A percentile compares a stretch with the other conserved stretches of the same genome.
These are phyloP conservation scores for Ornithoptera priamus DNA, from an alignment of 2,888 invertebrate genomes.

Conservation along the genomic window DNA sequence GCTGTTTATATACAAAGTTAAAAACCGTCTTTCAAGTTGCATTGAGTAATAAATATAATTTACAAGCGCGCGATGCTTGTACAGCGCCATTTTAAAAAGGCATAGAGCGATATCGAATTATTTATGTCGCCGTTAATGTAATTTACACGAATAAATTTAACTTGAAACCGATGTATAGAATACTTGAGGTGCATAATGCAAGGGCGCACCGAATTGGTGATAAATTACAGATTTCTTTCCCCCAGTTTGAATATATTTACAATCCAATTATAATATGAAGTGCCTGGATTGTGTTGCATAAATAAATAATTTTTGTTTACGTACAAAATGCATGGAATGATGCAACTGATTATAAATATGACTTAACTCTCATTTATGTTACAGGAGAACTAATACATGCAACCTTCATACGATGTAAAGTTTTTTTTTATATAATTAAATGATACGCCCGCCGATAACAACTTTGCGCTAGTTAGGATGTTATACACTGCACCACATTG, in stretches of 20 bases:
- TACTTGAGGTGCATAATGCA: constrained; percentile 9
- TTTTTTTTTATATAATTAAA: no score
- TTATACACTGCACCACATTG: no score
- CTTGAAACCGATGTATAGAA: constrained; percentile 13
- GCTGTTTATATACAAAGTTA: no score
- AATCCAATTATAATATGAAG: constrained; percentile 17
- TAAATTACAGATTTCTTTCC: constrained; percentile 14
- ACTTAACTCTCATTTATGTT: no score
- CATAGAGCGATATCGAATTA: constrained; percentile 8
- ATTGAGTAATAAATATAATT: constrained; percentile 16
- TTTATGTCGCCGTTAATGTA: constrained; percentile 21
- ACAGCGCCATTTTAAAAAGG: constrained; percentile 10
- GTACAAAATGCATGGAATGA: no score
- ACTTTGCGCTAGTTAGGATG: no score
- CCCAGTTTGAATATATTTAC: constrained; percentile 17
- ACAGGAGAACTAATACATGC: no score
- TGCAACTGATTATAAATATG: no score
- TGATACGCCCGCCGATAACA: no score
- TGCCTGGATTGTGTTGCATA: constrained; percentile 7
- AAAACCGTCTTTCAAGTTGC: background rate
- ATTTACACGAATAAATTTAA: constrained; percentile 21
- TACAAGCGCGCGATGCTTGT: background rate
- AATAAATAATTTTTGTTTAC: background rate
- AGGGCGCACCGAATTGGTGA: constrained; percentile 7
- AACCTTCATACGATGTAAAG: no score